Evolutionary conservation across 2,888 invertebrate genomes (phyloP).

Genomic region (Tachina lurida): DNA sequence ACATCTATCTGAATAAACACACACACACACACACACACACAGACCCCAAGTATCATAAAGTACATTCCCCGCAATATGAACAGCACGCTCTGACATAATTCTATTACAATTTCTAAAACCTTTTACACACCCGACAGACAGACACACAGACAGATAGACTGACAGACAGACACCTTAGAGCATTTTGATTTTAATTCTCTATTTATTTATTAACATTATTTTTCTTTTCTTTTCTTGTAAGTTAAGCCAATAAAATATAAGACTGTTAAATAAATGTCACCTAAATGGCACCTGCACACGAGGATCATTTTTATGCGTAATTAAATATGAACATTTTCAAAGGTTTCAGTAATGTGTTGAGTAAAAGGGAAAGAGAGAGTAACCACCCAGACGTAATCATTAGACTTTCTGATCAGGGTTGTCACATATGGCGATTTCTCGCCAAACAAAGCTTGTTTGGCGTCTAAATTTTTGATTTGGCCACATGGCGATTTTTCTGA

Average conservation of each 20-base stretch:
- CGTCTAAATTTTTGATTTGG: too few species aligned
- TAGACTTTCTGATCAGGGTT: too few species aligned
- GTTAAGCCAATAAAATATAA: conserved; percentile 1
- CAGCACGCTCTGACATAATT: neutral
- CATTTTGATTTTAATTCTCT: neutral
- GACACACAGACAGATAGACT: neutral
- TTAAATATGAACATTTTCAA: neutral
- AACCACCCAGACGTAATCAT: too few species aligned
- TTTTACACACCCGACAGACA: too few species aligned
- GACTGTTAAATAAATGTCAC: neutral
- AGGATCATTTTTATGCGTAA: neutral
- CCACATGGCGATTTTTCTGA: too few species aligned
- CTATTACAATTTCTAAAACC: neutral
- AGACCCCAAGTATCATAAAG: conserved; percentile 10
- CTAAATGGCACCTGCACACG: neutral
- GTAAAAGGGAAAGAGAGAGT: too few species aligned
- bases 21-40: neutral
- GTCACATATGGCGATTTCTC: too few species aligned
- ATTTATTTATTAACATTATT: neutral
- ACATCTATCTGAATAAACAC: neutral
- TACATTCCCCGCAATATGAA: conserved; percentile 12
- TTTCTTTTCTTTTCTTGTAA: neutral
- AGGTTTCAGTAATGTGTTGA: neutral
- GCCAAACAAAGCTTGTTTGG: too few species aligned
- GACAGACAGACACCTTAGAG: neutral